phyloP scores from a whole-genome alignment of 1,140 invertebrate species.

The Drosophila athabasca region DNA sequence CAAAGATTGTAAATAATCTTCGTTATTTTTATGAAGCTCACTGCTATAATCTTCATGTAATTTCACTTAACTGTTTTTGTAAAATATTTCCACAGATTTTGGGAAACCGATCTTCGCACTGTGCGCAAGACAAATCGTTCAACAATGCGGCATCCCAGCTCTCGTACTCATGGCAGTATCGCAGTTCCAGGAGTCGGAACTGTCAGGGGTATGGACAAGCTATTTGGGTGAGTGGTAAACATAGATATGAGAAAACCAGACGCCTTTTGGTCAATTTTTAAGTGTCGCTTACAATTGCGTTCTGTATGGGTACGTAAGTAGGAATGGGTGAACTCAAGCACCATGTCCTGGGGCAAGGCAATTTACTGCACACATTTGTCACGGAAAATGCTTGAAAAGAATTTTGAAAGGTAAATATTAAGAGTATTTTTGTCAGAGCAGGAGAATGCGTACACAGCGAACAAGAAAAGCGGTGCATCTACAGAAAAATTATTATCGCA shows the following conservation, averaged over 20 bases:
- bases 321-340: slow-evolving; percentile 46
- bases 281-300: slow-evolving; percentile 59
- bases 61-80: neutral
- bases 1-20: slow-evolving; percentile 5
- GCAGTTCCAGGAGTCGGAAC: too few species aligned
- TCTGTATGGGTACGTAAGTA: slow-evolving; percentile 54
- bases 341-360: slow-evolving; percentile 53
- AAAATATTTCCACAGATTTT: slow-evolving; percentile 84
- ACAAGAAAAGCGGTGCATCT: slow-evolving; percentile 48
- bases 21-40: slow-evolving; percentile 1
- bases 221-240: slow-evolving; percentile 64
- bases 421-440: slow-evolving; percentile 60
- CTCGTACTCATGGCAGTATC: slow-evolving; percentile 21
- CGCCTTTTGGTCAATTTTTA: slow-evolving; percentile 73
- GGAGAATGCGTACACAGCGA: slow-evolving; percentile 16
- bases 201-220: slow-evolving; percentile 53
- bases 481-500: slow-evolving; percentile 65
- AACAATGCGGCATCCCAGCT: slow-evolving; percentile 74
- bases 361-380: slow-evolving; percentile 59
- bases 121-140: slow-evolving; percentile 87
- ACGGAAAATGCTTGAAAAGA: slow-evolving; percentile 46
- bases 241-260: neutral
- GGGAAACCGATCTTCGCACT: slow-evolving; percentile 91
- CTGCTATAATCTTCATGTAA: neutral
- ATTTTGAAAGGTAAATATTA: slow-evolving; percentile 74